A percentile compares a stretch with the other conserved stretches of the same genome.
phyloP scores from a whole-genome alignment of 2,113 vertebrate species.

The Elgaria multicarinata region DNA sequence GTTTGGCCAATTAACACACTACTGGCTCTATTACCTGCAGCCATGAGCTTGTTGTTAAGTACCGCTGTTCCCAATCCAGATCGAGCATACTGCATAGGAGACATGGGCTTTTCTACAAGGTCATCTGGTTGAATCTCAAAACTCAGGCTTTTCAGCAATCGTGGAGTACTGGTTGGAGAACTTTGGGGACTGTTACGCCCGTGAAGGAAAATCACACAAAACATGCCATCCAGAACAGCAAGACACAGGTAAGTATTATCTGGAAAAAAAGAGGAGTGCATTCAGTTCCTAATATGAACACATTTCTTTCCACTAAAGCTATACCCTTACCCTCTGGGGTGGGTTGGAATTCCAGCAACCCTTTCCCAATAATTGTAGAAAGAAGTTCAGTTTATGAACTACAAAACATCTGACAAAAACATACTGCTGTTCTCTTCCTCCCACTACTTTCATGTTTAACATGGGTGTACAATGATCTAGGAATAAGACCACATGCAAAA shows the following conservation, averaged over 20 bases:
- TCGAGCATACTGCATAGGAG: slow-evolving; percentile 95
- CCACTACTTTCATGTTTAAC: neutral
- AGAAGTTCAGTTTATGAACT: neutral
- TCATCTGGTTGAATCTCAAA: slow-evolving; percentile 89
- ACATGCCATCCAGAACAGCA: slow-evolving; percentile 92
- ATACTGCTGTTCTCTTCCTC: neutral
- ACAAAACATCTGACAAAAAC: neutral
- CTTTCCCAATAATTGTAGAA: neutral
- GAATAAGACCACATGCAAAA: slow-evolving; percentile 31
- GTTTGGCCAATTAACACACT: accelerated
- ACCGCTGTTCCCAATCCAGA: slow-evolving; percentile 93
- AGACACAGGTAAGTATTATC: slow-evolving; percentile 95
- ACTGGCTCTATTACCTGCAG: slow-evolving; percentile 83
- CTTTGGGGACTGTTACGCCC: slow-evolving; percentile 95
- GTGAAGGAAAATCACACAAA: slow-evolving; percentile 96
- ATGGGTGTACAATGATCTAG: neutral
- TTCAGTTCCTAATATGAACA: accelerated
- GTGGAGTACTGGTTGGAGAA: slow-evolving; percentile 92
- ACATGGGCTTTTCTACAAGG: slow-evolving; percentile 87
- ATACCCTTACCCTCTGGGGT: neutral
- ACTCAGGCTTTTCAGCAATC: slow-evolving; percentile 94
- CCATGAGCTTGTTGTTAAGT: slow-evolving; percentile 87
- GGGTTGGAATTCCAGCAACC: neutral
- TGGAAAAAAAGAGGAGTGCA: slow-evolving; percentile 48
- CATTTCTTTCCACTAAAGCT: neutral